A percentile compares a stretch with the other conserved stretches of the same genome.
Evolutionary conservation across 2,888 invertebrate genomes (phyloP).

Genomic region (Oscheius sp.): DNA sequence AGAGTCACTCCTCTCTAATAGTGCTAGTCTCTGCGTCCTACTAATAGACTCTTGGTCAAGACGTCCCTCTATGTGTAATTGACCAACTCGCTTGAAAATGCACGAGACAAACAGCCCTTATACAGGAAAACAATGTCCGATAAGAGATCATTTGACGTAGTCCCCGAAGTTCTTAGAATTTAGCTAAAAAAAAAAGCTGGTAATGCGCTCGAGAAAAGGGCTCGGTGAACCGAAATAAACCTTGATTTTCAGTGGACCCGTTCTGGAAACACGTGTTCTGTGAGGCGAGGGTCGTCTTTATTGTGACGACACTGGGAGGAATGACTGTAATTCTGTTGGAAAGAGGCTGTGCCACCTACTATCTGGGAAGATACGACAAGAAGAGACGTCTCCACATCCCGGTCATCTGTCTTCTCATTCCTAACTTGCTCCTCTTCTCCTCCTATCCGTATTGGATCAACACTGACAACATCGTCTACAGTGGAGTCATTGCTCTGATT

Average conservation of each 20-base stretch:
- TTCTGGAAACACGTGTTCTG: not conserved
- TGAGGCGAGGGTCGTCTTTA: slow-evolving; percentile 3
- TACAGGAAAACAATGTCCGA: too few species aligned
- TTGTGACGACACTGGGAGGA: slow-evolving; percentile 11
- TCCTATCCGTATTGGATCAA: slow-evolving; percentile 9
- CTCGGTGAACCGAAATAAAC: not conserved
- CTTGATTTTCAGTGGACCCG: not conserved
- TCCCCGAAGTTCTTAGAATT: too few species aligned
- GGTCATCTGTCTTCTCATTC: not conserved
- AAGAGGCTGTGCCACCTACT: slow-evolving; percentile 6
- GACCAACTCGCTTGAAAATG: too few species aligned
- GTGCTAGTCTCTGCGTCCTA: too few species aligned
- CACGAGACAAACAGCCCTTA: too few species aligned
- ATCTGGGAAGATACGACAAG: not conserved
- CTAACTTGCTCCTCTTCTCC: not conserved
- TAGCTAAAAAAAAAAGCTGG: too few species aligned
- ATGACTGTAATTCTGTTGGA: slow-evolving; percentile 15
- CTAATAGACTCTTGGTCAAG: too few species aligned
- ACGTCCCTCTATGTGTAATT: too few species aligned
- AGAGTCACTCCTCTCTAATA: too few species aligned
- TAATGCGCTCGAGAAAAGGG: too few species aligned
- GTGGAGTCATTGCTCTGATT: not conserved
- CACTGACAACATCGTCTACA: not conserved
- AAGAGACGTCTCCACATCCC: not conserved
- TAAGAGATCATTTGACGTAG: too few species aligned